A percentile compares a stretch with the other conserved stretches of the same genome.
phyloP scores from a whole-genome alignment of 2,888 invertebrate genomes.

The Portevinia maculata region DNA sequence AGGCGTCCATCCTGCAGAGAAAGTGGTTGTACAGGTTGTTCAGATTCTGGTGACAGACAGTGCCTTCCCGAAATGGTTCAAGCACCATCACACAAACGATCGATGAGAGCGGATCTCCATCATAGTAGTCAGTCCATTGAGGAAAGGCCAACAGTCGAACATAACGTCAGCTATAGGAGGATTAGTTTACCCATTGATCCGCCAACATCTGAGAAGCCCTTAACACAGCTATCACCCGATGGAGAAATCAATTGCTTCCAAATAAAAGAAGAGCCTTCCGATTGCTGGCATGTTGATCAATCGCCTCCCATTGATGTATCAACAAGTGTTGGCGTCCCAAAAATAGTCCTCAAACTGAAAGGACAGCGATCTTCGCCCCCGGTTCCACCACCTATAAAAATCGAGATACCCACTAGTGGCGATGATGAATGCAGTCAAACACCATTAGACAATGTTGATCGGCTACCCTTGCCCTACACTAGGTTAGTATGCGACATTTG shows the following conservation, averaged over 20 bases:
- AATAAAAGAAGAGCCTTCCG: slow-evolving; percentile 87
- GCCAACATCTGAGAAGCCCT: not conserved
- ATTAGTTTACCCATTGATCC: slow-evolving; percentile 50
- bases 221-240: slow-evolving; percentile 8
- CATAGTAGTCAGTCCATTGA: slow-evolving; percentile 54
- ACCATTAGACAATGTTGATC: slow-evolving; percentile 74
- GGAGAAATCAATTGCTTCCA: slow-evolving; percentile 54
- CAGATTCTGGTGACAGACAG: slow-evolving; percentile 36
- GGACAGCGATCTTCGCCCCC: slow-evolving; percentile 30
- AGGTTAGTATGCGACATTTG: slow-evolving; percentile 92
- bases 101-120: slow-evolving; percentile 54
- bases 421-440: slow-evolving; percentile 81
- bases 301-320: slow-evolving; percentile 22
- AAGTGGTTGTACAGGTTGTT: slow-evolving; percentile 54
- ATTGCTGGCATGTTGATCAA: slow-evolving; percentile 84
- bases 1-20: slow-evolving; percentile 50
- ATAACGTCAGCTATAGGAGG: slow-evolving; percentile 42
- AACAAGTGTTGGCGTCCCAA: slow-evolving; percentile 18
- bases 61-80: slow-evolving; percentile 12
- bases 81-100: slow-evolving; percentile 42
- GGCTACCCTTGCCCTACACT: slow-evolving; percentile 85
- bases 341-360: slow-evolving; percentile 53
- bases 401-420: slow-evolving; percentile 56
- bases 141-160: slow-evolving; percentile 28
- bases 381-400: slow-evolving; percentile 75